Evolutionary conservation across 2,888 invertebrate genomes (phyloP), one percentile per base, ranked within the genome.

Genomic region (Nebria salina): DNA sequence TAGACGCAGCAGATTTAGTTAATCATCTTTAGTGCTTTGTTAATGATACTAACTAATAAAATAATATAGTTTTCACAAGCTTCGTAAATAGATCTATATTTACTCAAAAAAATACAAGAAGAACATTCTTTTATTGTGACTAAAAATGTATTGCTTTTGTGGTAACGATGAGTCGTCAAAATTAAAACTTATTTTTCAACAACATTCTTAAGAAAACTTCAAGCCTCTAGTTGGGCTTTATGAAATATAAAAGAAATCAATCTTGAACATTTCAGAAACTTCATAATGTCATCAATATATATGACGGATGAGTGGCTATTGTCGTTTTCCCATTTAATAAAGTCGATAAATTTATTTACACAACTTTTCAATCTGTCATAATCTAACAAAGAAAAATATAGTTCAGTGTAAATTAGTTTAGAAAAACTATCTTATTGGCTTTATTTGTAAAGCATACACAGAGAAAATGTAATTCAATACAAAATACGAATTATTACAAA

Each of bases 1-100:
- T 81, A 64, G 66, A 34, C 75, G 5, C n/a, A n/a, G 65, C 72
- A 76, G 72, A 13, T 64, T 72, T 54, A 8, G 54, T 54, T 54
- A 54, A 54, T 54, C 54, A 11, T 54, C 54, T 8, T 54, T 54
- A 54, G 8, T 54, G 13, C 54, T 54, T 54, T 54, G 13, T 11
- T 54, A 54, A 54, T 11, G 54, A 11, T 54, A 54, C 13, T 54
- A 54, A 54, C 7, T 54, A 54, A 54, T 54, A 54, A 54, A 54
- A 54, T 34, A 34, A 34, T 4, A 34, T 34, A 34, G 5, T 4
- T 34, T 34, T 34, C 5, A 34, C 34, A 34, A 34, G 34, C 34
- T 34, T 34, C 34, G 34, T 34, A 34, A 1, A 34, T 5, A 34
- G 1, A 20, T 20, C 20, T 20, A 20, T 20, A 20, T 20, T 20